These are phyloP conservation scores for Heliocidaris tuberculata DNA, from an alignment of 35 echinoderm and acorn worm genomes.

Conservation along the genomic window DNA sequence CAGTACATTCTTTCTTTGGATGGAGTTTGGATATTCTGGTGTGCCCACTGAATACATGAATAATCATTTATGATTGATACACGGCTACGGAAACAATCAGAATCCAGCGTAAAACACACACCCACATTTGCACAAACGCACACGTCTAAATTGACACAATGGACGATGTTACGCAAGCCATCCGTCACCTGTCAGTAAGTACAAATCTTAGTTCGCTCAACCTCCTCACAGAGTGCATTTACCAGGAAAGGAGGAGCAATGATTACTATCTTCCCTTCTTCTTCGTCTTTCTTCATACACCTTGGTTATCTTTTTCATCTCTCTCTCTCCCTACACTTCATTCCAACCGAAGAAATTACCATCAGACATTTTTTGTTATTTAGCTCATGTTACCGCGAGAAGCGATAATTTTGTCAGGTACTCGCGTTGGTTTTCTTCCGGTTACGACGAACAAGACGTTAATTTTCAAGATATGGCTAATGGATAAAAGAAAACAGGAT, in stretches of 20 bases:
- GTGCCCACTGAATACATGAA: neutral
- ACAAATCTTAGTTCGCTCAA: neutral
- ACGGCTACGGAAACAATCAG: neutral
- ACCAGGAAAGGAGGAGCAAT: neutral
- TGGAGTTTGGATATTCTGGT: neutral
- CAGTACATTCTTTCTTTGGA: neutral
- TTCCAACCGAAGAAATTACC: neutral
- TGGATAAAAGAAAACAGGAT: no score
- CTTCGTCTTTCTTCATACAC: neutral
- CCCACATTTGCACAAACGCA: slow-evolving; percentile 9
- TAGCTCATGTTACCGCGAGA: neutral
- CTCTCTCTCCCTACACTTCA: neutral
- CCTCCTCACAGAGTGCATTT: neutral
- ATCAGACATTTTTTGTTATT: neutral
- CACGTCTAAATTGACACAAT: slow-evolving; percentile 16
- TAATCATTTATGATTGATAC: neutral
- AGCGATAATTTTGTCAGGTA: neutral
- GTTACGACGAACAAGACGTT: neutral
- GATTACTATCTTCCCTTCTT: neutral
- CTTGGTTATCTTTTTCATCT: slow-evolving; percentile 11
- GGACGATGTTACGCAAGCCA: neutral
- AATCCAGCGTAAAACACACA: neutral
- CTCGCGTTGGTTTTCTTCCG: neutral
- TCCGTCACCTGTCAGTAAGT: neutral
- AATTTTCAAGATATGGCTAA: neutral